A percentile compares a stretch with the other conserved stretches of the same genome.
phyloP scores from a whole-genome alignment of 2,888 invertebrate species.

The Monoplex corrugatus region DNA sequence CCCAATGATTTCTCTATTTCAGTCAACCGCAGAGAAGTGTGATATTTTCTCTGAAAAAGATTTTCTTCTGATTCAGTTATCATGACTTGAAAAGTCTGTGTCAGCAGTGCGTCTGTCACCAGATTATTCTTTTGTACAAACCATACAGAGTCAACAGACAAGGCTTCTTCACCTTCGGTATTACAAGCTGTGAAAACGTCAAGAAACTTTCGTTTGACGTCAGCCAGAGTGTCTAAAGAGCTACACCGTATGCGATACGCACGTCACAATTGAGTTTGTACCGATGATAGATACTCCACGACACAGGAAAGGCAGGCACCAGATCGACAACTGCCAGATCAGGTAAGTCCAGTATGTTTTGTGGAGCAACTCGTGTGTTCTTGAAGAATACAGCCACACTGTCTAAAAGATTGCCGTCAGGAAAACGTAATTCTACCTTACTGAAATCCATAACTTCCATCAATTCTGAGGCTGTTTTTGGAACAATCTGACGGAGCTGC shows the following conservation, averaged over 20 bases:
- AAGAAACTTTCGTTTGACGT: neutral
- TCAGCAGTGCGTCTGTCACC: neutral
- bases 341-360: neutral
- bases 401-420: too few species aligned
- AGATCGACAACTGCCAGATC: constrained; percentile 1
- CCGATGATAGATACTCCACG: neutral
- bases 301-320: neutral
- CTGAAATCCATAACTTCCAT: neutral
- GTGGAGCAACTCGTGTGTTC: neutral
- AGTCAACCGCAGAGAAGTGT: too few species aligned
- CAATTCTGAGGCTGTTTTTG: neutral
- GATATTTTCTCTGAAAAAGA: neutral
- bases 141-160: neutral
- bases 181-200: neutral
- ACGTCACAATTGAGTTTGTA: neutral
- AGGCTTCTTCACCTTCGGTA: neutral
- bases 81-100: neutral
- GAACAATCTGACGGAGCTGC: neutral
- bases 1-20: too few species aligned
- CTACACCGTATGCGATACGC: neutral
- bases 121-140: neutral
- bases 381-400: neutral
- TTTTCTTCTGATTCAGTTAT: neutral
- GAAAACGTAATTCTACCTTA: too few species aligned
- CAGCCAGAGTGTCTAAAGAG: neutral